Base-by-base conservation (phyloP, 2,888 invertebrate species). In the Megalurothrips usitatus region DNA sequence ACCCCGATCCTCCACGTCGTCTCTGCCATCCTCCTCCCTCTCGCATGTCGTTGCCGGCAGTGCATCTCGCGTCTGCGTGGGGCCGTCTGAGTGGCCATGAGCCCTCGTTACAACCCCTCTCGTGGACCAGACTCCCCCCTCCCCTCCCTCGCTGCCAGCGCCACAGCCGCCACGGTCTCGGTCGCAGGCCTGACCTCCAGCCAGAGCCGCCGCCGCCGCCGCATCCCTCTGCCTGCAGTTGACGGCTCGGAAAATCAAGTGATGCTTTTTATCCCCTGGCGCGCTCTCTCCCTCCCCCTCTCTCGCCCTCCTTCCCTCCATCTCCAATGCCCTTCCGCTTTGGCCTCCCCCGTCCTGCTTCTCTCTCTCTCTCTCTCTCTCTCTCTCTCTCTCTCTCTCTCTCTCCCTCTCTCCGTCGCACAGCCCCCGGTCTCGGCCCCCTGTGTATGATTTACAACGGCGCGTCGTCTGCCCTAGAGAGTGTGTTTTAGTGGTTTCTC, bases 211-310 rank as follows among this genome's bases (percentile, higher is more conserved):
- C 34, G 34, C 34, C 34, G 34, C 34, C 2, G 2, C 34, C 34
- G 3, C 6, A 43, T 23, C 68, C 68, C 26, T 26, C 68, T 82
- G 83, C 82, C 84, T 85, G 85, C 84, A 81, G 83, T 82, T 84
- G 85, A 85, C 85, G 84, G 84, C 83, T 84, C 84, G 82, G 83
- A 84, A 84, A 84, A 85, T 84, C 84, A 84, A 84, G 85, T 84
- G 84, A 75, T 75, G 68, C 68, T 23, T 75, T 75, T 75, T 75
- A 75, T 75, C n/a, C 68, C 68, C 68, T 23, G 6, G 34, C 34
- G 34, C 34, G 34, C 58, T 19, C 58, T 19, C 58, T 58, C 34
- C 3, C 34, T n/a, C 58, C 11, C 8, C 26, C 19, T 23, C 23
- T 23, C 68, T 23, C 8, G 9, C 23, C 12, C 68, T 12, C 26